Percentiles rank a stretch among this genome's conserved stretches.
These are phyloP conservation scores for Strix uralensis DNA, from an alignment of 2,113 vertebrate species.

Conservation along the genomic window DNA sequence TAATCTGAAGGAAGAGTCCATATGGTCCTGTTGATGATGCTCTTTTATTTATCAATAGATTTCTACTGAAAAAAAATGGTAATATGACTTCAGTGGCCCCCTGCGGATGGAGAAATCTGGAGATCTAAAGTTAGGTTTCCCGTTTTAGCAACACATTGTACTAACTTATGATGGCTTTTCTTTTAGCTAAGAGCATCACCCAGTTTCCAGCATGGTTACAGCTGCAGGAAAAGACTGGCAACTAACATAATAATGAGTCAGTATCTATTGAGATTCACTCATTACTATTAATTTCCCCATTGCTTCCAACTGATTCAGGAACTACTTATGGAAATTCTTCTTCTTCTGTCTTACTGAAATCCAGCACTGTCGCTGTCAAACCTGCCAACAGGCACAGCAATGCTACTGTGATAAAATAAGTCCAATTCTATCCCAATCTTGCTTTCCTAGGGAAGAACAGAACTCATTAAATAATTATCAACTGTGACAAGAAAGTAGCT, in stretches of 20 bases:
- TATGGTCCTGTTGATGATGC: not conserved
- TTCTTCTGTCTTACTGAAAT: slow-evolving; percentile 61
- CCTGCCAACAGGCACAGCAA: slow-evolving; percentile 32
- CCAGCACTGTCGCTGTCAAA: slow-evolving; percentile 34
- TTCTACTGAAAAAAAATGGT: not conserved
- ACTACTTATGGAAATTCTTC: slow-evolving; percentile 69
- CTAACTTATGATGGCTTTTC: not conserved
- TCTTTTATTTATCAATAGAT: not conserved
- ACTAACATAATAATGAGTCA: slow-evolving; percentile 40
- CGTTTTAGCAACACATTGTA: not conserved
- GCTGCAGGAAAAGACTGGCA: slow-evolving; percentile 44
- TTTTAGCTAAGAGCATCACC: slow-evolving; percentile 22
- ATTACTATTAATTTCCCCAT: slow-evolving; percentile 39
- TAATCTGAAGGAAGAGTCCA: not conserved
- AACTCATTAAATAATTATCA: slow-evolving; percentile 68
- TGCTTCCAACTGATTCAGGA: slow-evolving; percentile 22
- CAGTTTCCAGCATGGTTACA: slow-evolving; percentile 24
- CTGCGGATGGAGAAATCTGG: not conserved
- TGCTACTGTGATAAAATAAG: slow-evolving; percentile 56
- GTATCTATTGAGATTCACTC: slow-evolving; percentile 56
- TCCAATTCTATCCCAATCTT: slow-evolving; percentile 58
- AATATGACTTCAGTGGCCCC: not conserved
- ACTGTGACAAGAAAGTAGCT: slow-evolving; percentile 64
- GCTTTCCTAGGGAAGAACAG: slow-evolving; percentile 63
- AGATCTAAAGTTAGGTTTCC: not conserved